Percentiles rank a stretch among this genome's conserved stretches.
phyloP scores from a whole-genome alignment of 2,888 invertebrate genomes.

The Drosophila algonquin region DNA sequence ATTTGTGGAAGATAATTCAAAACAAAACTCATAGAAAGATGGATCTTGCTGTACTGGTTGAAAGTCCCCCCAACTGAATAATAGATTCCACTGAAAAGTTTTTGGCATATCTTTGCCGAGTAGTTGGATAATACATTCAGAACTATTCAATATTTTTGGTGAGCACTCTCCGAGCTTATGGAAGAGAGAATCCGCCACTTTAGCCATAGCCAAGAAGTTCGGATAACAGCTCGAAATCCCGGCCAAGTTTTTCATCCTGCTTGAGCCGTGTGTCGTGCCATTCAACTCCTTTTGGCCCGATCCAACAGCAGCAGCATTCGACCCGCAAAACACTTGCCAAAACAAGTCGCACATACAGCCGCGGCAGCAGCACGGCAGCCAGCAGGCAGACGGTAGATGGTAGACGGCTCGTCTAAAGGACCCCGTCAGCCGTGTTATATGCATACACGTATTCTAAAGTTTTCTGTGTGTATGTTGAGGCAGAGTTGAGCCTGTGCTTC shows the following conservation, averaged over 20 bases:
- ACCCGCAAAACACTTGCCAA: conserved; percentile 61
- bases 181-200: conserved; percentile 22
- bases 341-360: conserved; percentile 56
- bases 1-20: background rate
- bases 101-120: conserved; percentile 3
- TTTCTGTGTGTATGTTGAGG: conserved; percentile 26
- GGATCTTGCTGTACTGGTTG: background rate
- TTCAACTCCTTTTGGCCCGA: conserved; percentile 45
- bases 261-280: conserved; percentile 26
- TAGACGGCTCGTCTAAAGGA: conserved; percentile 49
- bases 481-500: background rate
- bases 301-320: background rate
- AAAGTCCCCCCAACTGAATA: background rate
- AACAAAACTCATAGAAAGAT: background rate
- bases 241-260: conserved; percentile 56
- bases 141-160: conserved; percentile 34
- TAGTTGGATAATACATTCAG: conserved; percentile 20
- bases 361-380: conserved; percentile 1
- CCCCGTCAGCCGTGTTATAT: conserved; percentile 21
- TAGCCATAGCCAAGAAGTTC: background rate
- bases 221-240: conserved; percentile 9
- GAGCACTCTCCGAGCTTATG: conserved; percentile 12
- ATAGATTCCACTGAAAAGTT: conserved; percentile 9
- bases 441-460: conserved; percentile 32
- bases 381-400: conserved; percentile 32